phyloP scores from a whole-genome alignment of 2,113 vertebrate genomes.

The Odocoileus hemionus region DNA sequence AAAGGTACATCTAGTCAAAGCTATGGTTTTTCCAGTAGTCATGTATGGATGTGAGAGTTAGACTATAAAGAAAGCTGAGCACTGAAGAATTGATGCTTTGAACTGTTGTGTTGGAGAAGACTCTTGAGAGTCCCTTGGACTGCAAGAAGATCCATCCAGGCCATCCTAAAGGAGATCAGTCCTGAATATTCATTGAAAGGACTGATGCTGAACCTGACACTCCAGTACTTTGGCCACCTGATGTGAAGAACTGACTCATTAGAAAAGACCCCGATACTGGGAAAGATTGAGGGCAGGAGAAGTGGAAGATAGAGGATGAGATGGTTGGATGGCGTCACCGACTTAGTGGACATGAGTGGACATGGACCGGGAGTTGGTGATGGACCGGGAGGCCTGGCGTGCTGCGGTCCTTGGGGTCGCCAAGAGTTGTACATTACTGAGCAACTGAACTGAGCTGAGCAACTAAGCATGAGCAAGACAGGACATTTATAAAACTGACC shows the following conservation, averaged over 20 bases:
- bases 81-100: neutral
- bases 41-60: neutral
- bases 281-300: neutral
- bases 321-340: neutral
- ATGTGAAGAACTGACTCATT: neutral
- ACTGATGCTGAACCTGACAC: neutral
- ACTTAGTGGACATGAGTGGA: neutral
- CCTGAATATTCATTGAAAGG: neutral
- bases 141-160: fast-evolving
- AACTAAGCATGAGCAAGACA: neutral
- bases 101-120: neutral
- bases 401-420: neutral
- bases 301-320: neutral
- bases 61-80: neutral
- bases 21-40: neutral
- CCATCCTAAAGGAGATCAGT: neutral
- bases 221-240: neutral
- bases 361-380: neutral
- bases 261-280: neutral
- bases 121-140: neutral
- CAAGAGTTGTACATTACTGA: neutral
- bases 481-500: neutral
- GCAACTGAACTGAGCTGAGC: neutral
- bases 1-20: neutral
- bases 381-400: neutral